Evolutionary conservation across 2,888 invertebrate species (phyloP), one percentile per base, ranked within the genome.

Genomic region (Crocallis elinguaria): DNA sequence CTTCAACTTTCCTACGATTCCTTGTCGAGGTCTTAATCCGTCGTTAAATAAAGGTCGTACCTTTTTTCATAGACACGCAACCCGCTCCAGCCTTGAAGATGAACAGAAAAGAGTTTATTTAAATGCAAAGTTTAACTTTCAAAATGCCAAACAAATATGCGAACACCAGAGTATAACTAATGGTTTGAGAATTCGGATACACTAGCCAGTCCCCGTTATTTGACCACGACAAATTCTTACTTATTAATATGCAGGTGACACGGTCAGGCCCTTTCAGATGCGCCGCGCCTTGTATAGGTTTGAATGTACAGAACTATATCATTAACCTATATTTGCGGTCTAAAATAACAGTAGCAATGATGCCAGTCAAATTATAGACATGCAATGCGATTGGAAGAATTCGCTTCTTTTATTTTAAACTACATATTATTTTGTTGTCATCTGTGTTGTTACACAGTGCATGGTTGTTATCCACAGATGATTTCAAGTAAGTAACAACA

Each of bases 231-330:
- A 27, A 53, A 62, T 57, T 56, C 52, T 35, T 17, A 42, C 56
- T 57, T 37, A 54, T 54, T 64, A 54, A 54, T 58, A 61, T 64
- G 57, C 64, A 30, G 43, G 37, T 54, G 63, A 57, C 60, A 52
- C 39, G 43, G 16, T 39, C 23, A 12, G 41, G 53, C 48, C 55
- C 57, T 58, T 59, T 49, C 32, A 48, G 53, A 53, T 48, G 42
- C 42, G 37, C 43, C 36, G 44, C 36, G 32, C 23, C 42, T 32
- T 43, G 16, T 27, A 17, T n/a, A 43, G 37, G 33, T 27, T 43
- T 38, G 33, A 48, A 53, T 37, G 21, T 17, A 43, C 19, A 36
- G 32, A 48, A 30, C 29, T 52, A 42, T 37, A 42, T 32, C 37
- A 46, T 53, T 48, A 43, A 48, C 53, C 48, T 48, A 29, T 38